A percentile compares a stretch with the other conserved stretches of the same genome.
These are phyloP conservation scores for Lumbricus terrestris DNA, from an alignment of 2,888 invertebrate species.

Conservation along the genomic window DNA sequence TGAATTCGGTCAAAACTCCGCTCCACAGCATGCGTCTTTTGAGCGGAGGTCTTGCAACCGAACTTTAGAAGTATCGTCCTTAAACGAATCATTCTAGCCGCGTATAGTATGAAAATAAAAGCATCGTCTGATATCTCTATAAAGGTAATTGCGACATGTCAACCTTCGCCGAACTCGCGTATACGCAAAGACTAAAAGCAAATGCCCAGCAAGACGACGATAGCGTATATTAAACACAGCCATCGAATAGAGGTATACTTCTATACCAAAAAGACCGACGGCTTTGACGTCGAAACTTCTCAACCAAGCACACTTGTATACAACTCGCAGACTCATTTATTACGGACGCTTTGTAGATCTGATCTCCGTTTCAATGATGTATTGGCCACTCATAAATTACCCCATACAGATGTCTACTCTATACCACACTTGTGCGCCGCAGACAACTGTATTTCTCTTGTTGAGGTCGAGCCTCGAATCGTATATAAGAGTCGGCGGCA, in stretches of 20 bases:
- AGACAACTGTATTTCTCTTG: neutral
- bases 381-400: neutral
- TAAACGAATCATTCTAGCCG: neutral
- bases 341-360: neutral
- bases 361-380: neutral
- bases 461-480: neutral
- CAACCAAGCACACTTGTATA: neutral
- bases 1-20: neutral
- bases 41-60: neutral
- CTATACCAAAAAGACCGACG: neutral
- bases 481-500: neutral
- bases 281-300: neutral
- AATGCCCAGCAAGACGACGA: neutral
- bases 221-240: too few relatives aligned
- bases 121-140: neutral
- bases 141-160: neutral
- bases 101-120: too few relatives aligned
- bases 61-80: neutral
- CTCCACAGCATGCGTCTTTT: neutral
- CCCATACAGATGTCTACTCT: neutral
- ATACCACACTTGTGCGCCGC: too few relatives aligned
- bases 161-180: neutral
- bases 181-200: neutral
- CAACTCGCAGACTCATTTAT: neutral
- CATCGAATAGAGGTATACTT: neutral